Evolutionary conservation across 1,140 invertebrate species (phyloP), one percentile per base, ranked within the genome.

Genomic region (Temnothorax nylanderi): DNA sequence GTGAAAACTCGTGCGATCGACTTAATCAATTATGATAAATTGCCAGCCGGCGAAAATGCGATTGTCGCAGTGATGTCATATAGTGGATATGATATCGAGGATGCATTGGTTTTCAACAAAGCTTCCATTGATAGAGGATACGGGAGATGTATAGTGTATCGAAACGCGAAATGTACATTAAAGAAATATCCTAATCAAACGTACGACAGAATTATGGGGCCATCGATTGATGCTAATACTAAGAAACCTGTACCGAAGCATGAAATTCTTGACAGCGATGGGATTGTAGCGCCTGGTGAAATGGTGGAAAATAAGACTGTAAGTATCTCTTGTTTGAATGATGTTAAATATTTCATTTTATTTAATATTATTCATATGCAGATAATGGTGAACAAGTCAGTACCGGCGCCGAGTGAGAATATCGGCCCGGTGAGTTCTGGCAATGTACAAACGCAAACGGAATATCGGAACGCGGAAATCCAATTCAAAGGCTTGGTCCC

Each of bases 51-150:
- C n/a, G 99, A 99, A 93, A 99, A 99, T 96, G 99, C 99, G 0
- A 99, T 97, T 0, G 98, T 99, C 10, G 99, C 99, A 60, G 99
- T 99, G 0, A 99, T 99, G 99, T 99, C 98, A 88, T 99, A 99
- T 95, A 99, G 98, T 92, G 99, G 99, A 0, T 99, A 99, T 93
- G 99, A 99, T 95, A 99, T 99, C 91, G 99, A 99, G 96, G 99
- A 99, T 95, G 99, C 99, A 0, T 95, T 99, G 0, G 98, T 99
- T 88, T 95, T 99, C 1, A 99, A 99, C 92, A 99, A 99, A 95
- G 98, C 99, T 0, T 99, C 99, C 0, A 97, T 99, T 51, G 99
- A 99, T 95, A 96, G 99, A 92, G 97, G 97, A 18, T 98, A 97
- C 93, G 99, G 98, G 0, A 95, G 98, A 18, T 99, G 98, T 95